These are phyloP conservation scores for Irena cyanogastra DNA, from an alignment of 2,113 vertebrate genomes.

Conservation along the genomic window DNA sequence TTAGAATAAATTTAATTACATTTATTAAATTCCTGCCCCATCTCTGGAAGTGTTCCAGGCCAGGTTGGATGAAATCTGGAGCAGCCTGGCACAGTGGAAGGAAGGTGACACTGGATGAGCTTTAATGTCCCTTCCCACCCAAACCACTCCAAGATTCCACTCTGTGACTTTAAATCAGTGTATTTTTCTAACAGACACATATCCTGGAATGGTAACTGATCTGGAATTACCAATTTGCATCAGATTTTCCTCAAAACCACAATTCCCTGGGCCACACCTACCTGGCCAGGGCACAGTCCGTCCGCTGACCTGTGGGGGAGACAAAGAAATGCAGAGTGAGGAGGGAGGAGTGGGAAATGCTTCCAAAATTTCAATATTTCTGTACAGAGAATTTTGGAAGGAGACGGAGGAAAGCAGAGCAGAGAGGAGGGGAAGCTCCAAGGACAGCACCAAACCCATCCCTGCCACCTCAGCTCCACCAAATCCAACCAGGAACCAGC, in stretches of 20 bases:
- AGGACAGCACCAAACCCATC: not conserved
- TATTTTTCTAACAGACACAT: not conserved
- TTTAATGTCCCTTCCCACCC: not conserved
- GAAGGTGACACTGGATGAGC: not conserved
- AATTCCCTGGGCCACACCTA: slow-evolving; percentile 72
- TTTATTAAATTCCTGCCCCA: not conserved
- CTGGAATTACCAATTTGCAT: not conserved
- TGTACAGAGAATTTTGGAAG: not conserved
- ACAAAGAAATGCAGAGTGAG: not conserved
- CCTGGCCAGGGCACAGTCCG: slow-evolving; percentile 93
- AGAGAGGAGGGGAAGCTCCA: not conserved
- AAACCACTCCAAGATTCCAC: not conserved
- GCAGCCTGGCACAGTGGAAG: not conserved
- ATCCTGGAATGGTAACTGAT: not conserved
- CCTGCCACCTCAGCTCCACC: not conserved
- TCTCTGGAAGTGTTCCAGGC: not conserved
- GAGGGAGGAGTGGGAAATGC: not conserved
- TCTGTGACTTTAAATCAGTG: accelerated
- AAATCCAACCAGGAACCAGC: not conserved
- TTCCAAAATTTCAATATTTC: not conserved
- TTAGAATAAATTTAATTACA: not conserved
- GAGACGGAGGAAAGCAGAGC: not conserved
- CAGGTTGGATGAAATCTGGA: not conserved
- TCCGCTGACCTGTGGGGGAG: slow-evolving; percentile 84
- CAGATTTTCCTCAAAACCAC: not conserved